These are phyloP conservation scores for Chaetoderma sp. DNA, from an alignment of 2,888 invertebrate species.

Conservation along the genomic window DNA sequence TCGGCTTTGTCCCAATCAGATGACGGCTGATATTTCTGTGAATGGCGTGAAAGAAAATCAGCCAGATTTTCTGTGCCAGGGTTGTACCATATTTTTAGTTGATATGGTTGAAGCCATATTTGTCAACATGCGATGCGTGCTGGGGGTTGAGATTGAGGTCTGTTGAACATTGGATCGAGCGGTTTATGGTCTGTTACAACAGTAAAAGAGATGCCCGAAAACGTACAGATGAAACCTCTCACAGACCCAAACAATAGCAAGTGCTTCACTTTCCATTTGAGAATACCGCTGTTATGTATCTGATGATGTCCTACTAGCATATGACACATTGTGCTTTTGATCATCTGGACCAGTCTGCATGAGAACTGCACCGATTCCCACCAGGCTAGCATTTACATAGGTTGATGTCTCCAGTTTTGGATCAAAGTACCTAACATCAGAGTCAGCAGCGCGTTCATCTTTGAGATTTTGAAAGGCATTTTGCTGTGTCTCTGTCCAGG, in stretches of 20 bases:
- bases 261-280: constrained; percentile 16
- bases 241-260: constrained; percentile 21
- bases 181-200: constrained; percentile 32
- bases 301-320: constrained; percentile 19
- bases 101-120: constrained; percentile 13
- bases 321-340: not conserved
- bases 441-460: not conserved
- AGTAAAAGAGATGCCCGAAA: constrained; percentile 12
- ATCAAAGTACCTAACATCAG: not conserved
- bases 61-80: constrained; percentile 29
- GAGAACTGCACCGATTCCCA: constrained; percentile 15
- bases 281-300: constrained; percentile 20
- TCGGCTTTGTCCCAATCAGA: no score
- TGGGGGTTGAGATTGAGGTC: constrained; percentile 8
- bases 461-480: not conserved
- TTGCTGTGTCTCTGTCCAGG: not conserved
- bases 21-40: no score
- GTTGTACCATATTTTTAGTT: not conserved
- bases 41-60: constrained; percentile 20
- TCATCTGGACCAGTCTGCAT: not conserved
- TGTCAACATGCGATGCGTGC: constrained; percentile 23
- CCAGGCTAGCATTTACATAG: constrained; percentile 24
- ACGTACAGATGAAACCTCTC: constrained; percentile 28
- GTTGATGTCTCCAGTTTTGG: no score
- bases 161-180: constrained; percentile 21